Percentiles rank a stretch among this genome's conserved stretches.
These are phyloP conservation scores for Poeciliopsis prolifica DNA, from an alignment of 2,113 vertebrate species.

Conservation along the genomic window DNA sequence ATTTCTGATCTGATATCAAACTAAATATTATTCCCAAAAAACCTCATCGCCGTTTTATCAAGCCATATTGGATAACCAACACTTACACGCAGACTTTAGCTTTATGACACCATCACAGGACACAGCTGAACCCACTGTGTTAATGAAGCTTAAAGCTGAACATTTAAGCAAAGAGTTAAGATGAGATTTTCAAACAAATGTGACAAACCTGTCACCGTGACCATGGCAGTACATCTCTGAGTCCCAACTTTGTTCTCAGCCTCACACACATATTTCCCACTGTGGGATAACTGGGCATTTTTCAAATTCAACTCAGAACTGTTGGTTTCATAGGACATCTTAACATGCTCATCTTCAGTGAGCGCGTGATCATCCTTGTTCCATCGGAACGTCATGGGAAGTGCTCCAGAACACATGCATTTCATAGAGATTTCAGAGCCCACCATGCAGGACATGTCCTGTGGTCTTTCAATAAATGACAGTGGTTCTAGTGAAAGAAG, in stretches of 20 bases:
- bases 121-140: not conserved
- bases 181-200: conserved; percentile 24
- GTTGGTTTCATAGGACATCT: conserved; percentile 88
- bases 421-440: conserved; percentile 88
- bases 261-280: conserved; percentile 92
- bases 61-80: conserved; percentile 90
- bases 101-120: conserved; percentile 75
- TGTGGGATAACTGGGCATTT: conserved; percentile 87
- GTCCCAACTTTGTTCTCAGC: conserved; percentile 93
- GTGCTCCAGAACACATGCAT: conserved; percentile 88
- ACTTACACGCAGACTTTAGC: conserved; percentile 89
- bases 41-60: conserved; percentile 62
- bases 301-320: conserved; percentile 86
- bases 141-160: conserved; percentile 14
- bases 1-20: no score
- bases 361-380: conserved; percentile 90
- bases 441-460: conserved; percentile 86
- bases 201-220: conserved; percentile 94
- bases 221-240: conserved; percentile 87
- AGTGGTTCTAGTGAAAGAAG: conserved; percentile 88
- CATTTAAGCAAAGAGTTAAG: conserved; percentile 20
- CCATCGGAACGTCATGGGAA: conserved; percentile 91
- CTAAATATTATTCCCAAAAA: no score
- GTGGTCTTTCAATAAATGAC: conserved; percentile 88
- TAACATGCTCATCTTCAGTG: conserved; percentile 87